These are phyloP conservation scores for Forbesichthys papilliferus DNA, from an alignment of 2,113 vertebrate species.

Conservation along the genomic window DNA sequence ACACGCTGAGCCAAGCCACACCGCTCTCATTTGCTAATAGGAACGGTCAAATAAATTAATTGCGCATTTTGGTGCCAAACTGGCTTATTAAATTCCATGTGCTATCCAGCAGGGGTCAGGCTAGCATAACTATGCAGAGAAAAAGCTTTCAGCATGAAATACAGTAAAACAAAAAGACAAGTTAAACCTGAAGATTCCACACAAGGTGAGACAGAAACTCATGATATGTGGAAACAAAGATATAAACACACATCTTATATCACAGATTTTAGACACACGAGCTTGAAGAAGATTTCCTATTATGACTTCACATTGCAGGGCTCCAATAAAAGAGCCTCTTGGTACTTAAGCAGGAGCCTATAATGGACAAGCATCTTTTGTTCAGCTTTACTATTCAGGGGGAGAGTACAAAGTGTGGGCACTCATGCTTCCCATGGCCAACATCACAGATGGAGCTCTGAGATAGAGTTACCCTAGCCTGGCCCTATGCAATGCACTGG, in stretches of 20 bases:
- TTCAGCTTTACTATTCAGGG: slow-evolving; percentile 12
- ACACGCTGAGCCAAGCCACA: no score
- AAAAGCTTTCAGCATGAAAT: slow-evolving; percentile 45
- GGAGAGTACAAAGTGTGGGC: slow-evolving; percentile 6
- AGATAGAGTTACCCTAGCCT: slow-evolving; percentile 16
- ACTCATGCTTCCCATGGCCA: slow-evolving; percentile 31
- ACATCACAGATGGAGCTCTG: slow-evolving; percentile 16
- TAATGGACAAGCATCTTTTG: slow-evolving; percentile 27
- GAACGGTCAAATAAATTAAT: no score
- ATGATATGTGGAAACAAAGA: slow-evolving; percentile 4
- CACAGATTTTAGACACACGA: no score
- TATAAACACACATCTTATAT: background rate
- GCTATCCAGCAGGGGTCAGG: slow-evolving; percentile 49
- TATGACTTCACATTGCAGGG: background rate
- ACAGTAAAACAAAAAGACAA: slow-evolving; percentile 58
- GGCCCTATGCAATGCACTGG: slow-evolving; percentile 1
- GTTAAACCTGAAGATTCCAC: slow-evolving; percentile 61
- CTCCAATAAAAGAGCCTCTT: background rate
- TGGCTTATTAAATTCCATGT: background rate
- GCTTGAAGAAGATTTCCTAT: background rate
- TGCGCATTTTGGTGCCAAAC: no score
- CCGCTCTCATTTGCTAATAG: no score
- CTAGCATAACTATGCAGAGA: slow-evolving; percentile 33
- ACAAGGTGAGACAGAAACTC: slow-evolving; percentile 35
- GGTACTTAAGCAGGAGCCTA: background rate